Evolutionary conservation across 2,797 vertebrate genomes (phyloP).

Genomic region (Megalops cyprinoides): DNA sequence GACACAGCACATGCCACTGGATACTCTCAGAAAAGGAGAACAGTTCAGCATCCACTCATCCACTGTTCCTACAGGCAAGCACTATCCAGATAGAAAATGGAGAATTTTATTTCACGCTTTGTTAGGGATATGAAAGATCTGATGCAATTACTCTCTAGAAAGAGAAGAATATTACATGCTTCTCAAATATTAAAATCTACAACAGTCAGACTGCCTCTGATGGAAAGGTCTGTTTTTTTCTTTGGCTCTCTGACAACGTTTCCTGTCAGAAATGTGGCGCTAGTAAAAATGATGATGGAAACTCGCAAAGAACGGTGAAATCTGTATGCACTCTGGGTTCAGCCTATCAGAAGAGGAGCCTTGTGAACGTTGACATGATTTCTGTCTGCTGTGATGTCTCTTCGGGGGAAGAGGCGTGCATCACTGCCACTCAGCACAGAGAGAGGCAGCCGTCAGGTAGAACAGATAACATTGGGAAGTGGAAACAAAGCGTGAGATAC

Average conservation of each 20-base stretch:
- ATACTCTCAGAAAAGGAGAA: not conserved
- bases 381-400: constrained; percentile 32
- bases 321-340: not conserved
- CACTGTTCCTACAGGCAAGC: not conserved
- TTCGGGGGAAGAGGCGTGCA: constrained; percentile 14
- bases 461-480: not conserved
- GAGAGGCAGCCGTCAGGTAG: not conserved
- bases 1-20: not conserved
- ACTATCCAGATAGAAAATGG: not conserved
- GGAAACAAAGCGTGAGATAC: constrained; percentile 32
- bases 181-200: constrained; percentile 13
- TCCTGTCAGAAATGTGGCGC: constrained; percentile 44
- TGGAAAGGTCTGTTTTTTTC: constrained; percentile 49
- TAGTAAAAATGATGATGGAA: constrained; percentile 38
- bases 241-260: constrained; percentile 50
- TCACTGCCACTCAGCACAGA: not conserved
- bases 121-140: not conserved
- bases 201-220: constrained; percentile 31
- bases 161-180: not conserved
- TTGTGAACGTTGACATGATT: constrained; percentile 26
- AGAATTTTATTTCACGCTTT: constrained; percentile 8
- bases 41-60: not conserved
- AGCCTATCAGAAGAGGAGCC: no score
- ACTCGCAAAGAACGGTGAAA: constrained; percentile 11
- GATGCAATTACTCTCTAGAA: not conserved